These are phyloP conservation scores for Pseudopodoces humilis DNA, from an alignment of 2,113 vertebrate species.

Conservation along the genomic window DNA sequence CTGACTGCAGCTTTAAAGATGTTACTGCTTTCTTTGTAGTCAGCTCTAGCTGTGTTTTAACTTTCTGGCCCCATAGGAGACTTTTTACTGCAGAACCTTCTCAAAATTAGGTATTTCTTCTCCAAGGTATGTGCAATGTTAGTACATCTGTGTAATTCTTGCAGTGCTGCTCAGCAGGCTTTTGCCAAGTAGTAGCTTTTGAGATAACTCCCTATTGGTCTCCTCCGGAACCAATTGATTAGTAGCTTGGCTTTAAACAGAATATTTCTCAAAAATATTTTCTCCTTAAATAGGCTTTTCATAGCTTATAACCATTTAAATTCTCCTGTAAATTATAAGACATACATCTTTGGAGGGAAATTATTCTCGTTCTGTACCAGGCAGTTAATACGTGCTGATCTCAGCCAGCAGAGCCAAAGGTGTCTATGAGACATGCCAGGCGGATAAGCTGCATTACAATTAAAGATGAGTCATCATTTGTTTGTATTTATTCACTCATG, in stretches of 20 bases:
- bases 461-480: conserved; percentile 35
- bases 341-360: not conserved
- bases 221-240: conserved; percentile 23
- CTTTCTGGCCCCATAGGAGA: not conserved
- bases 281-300: conserved; percentile 17
- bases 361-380: not conserved
- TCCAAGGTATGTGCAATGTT: not conserved
- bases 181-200: conserved; percentile 12
- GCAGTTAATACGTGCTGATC: conserved; percentile 12
- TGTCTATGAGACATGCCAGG: not conserved
- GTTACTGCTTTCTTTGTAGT: not conserved
- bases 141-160: not conserved
- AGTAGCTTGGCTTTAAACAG: not conserved
- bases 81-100: not conserved
- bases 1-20: not conserved
- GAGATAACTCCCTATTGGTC: not conserved
- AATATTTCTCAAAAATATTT: conserved; percentile 18
- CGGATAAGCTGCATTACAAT: conserved; percentile 1
- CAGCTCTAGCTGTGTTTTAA: not conserved
- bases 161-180: conserved; percentile 21
- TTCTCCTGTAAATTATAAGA: not conserved
- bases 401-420: not conserved
- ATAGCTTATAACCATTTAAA: not conserved
- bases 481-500: conserved; percentile 7
- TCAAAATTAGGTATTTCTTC: conserved; percentile 2